Base-by-base conservation (phyloP, 2,113 vertebrate genomes). In the Myrmecophaga tridactyla region DNA sequence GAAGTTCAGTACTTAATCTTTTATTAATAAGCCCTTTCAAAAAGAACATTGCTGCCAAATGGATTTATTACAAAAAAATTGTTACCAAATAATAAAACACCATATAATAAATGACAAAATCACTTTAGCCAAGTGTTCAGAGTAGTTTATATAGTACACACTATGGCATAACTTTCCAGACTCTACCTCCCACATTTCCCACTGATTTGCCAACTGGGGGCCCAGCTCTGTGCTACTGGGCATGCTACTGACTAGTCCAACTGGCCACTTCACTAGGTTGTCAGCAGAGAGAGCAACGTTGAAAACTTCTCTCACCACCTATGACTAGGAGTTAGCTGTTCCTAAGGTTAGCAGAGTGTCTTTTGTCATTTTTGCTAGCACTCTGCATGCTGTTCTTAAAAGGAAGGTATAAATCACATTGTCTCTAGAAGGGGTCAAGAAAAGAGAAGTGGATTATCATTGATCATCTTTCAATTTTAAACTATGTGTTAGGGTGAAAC, bases 1-100 rank as follows among this genome's bases (percentile, higher is more conserved):
- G 58, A 95, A 83, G 81, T 85, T 51, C 53, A 93, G 73, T 77
- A 58, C 39, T 94, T 89, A 65, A 29, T 94, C 23, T 94, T 93
- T 95, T 89, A 84, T 96, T 85, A 89, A 72, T 82, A 81, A 89
- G 20, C 39, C 72, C 23, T 89, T 95, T 70, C 9, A 51, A 86
- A 76, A 78, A 41, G 65, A 83, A 39, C 39, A 93, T 77, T 82
- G 72, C 43, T 94, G 51, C 39, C 67, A 18, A 41, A 39, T 72
- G 14, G 6, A 43, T 76, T 94, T 86, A 94, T 94, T 89, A 53
- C 39, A 92, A 86, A 56, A 56, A 56, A 94, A 60, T 9, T 39
- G 77, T 82, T 81, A 72, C 80, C 36, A 63, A 63, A 89, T 72
- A 93, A 78, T 86, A 86, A 82, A 77, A 77, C 43, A 63, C 11